Base-by-base conservation (phyloP, 2,888 invertebrate species). In the Amphipyra berbera region DNA sequence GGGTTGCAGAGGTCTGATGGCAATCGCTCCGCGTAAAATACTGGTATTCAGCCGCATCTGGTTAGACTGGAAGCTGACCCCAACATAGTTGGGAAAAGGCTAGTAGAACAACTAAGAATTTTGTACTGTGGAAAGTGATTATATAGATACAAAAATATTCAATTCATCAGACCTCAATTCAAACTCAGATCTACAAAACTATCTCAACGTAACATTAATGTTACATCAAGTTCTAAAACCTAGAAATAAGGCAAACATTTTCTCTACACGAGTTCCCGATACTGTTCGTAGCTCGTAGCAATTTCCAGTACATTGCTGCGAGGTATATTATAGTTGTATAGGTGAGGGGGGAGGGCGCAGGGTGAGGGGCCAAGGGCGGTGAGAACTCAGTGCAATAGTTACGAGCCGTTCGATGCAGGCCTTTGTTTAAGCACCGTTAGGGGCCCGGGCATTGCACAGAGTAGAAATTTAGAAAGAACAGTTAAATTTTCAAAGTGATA, bases 371-470 rank as follows among this genome's bases (percentile, higher is more conserved):
- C 54, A 60, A 64, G 79, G 68, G 71, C 67, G 72, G 12, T 73
- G 79, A 73, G 84, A 83, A 85, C 78, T 74, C 79, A 84, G 65
- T 80, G 73, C 81, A 80, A 72, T 81, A 75, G 78, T 76, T 72
- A 74, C 75, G 79, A 76, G 75, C 69, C 81, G 85, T 77, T 88
- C 84, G 86, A 84, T 89, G 89, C 88, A 90, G 76, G 83, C 84
- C 87, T 86, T 89, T 88, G 89, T 89, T 85, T 79, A 77, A 76
- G 68, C 49, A 80, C 80, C 81, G 81, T 88, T 88, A 79, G 58
- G 54, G 65, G 52, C 65, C 64, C 66, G 71, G 50, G 21, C 66
- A 41, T 49, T 37, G 58, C 63, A 63, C 56, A 68, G 66, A 60
- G 68, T 53, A 54, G 54, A 44, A 48, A 55, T 13, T 27, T 52